A percentile compares a stretch with the other conserved stretches of the same genome.
Conservation (phyloP, 1,140 invertebrate genomes). For the Cataglyphis hispanica region DNA sequence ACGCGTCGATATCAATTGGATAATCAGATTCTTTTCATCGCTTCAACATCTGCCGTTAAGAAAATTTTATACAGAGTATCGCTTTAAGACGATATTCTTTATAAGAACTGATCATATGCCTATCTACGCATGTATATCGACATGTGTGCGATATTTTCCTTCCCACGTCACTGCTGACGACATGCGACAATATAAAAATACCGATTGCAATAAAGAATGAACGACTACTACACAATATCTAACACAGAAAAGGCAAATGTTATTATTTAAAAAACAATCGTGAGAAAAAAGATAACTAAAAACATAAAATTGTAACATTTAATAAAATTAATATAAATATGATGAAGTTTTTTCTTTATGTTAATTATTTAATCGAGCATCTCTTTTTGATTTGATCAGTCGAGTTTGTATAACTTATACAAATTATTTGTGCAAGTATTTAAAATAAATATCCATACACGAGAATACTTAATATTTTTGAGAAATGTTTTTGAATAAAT, state of each 20-base stretch:
- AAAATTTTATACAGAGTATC: slow-evolving; percentile 25
- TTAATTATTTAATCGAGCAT: background rate
- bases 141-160: slow-evolving; percentile 54
- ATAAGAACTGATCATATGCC: slow-evolving; percentile 40
- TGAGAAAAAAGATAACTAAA: background rate
- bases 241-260: background rate
- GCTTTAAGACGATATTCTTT: slow-evolving; percentile 40
- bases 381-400: background rate
- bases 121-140: slow-evolving; percentile 40
- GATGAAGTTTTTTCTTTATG: background rate
- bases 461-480: background rate
- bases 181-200: slow-evolving; percentile 50
- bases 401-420: background rate
- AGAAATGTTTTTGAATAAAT: background rate
- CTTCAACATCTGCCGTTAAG: slow-evolving; percentile 25
- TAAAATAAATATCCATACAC: background rate
- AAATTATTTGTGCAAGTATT: background rate
- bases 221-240: slow-evolving; percentile 15
- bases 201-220: slow-evolving; percentile 40
- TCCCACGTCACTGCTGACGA: slow-evolving; percentile 49
- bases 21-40: slow-evolving; percentile 56
- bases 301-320: slow-evolving; percentile 10
- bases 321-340: background rate
- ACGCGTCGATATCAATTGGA: slow-evolving; percentile 60
- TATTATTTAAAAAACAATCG: background rate